A percentile compares a stretch with the other conserved stretches of the same genome.
Conservation (phyloP, 2,113 vertebrate genomes). For the Platysternon megacephalum region DNA sequence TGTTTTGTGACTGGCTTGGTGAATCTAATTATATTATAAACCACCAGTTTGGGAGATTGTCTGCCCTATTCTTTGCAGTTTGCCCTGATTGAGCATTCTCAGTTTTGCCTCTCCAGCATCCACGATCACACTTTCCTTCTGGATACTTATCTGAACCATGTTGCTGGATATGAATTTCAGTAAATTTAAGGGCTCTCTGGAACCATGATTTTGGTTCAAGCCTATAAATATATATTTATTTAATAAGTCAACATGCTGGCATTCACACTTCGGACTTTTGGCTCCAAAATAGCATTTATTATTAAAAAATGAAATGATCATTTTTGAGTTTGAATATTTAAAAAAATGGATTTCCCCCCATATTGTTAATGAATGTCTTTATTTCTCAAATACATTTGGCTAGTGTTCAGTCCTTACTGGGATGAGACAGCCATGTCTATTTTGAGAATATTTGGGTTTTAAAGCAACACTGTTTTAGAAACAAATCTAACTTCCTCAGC, state of each 20-base stretch:
- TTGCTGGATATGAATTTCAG: neutral
- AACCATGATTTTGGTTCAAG: neutral
- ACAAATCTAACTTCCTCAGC: too few relatives aligned
- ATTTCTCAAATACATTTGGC: neutral
- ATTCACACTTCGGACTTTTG: neutral
- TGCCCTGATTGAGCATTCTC: too few relatives aligned
- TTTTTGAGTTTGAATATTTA: neutral
- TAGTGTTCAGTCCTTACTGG: neutral
- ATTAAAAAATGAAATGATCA: neutral
- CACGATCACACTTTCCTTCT: neutral
- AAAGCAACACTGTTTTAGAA: neutral
- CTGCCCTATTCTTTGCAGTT: too few relatives aligned
- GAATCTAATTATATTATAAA: too few relatives aligned
- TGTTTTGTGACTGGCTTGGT: too few relatives aligned
- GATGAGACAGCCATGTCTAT: neutral
- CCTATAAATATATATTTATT: neutral
- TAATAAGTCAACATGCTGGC: neutral
- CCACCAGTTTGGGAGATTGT: too few relatives aligned
- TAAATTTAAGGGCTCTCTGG: neutral
- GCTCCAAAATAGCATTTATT: neutral
- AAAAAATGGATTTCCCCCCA: neutral
- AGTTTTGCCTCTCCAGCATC: too few relatives aligned
- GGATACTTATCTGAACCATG: neutral
- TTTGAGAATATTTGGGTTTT: slow-evolving; percentile 4
- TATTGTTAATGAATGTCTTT: neutral